Percentiles rank a stretch among this genome's conserved stretches.
These are phyloP conservation scores for Bombus fervidus DNA, from an alignment of 1,140 invertebrate species.

Conservation along the genomic window DNA sequence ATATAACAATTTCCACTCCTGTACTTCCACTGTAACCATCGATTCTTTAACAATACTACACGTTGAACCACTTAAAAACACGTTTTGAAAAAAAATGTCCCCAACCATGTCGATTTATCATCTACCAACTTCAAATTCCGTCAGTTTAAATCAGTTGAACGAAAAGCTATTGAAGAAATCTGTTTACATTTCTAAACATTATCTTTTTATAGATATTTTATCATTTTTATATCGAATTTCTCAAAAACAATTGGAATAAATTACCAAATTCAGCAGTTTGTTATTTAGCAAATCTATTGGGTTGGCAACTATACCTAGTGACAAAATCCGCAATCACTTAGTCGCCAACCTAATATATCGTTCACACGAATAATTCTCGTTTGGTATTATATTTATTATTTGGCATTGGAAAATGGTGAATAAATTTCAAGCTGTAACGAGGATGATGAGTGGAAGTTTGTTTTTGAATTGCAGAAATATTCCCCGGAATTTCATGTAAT, in stretches of 20 bases:
- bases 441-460: too few species aligned
- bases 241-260: not conserved
- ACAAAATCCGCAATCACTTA: too few species aligned
- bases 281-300: not conserved
- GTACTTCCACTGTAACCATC: not conserved
- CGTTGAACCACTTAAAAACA: not conserved
- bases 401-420: too few species aligned
- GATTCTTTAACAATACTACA: not conserved
- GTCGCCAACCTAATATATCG: too few species aligned
- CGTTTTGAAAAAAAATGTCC: not conserved
- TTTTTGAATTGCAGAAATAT: too few species aligned
- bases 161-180: not conserved
- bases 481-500: too few species aligned
- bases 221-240: not conserved
- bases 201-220: not conserved
- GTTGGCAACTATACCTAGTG: too few species aligned
- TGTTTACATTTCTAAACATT: not conserved
- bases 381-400: too few species aligned
- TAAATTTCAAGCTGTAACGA: too few species aligned
- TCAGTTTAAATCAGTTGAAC: not conserved
- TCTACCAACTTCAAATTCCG: not conserved
- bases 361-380: too few species aligned
- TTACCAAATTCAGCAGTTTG: not conserved
- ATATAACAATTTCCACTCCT: slow-evolving; percentile 11
- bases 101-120: not conserved